Evolutionary conservation across 1,140 invertebrate species (phyloP).

Genomic region (Trachymyrmex septentrionalis): DNA sequence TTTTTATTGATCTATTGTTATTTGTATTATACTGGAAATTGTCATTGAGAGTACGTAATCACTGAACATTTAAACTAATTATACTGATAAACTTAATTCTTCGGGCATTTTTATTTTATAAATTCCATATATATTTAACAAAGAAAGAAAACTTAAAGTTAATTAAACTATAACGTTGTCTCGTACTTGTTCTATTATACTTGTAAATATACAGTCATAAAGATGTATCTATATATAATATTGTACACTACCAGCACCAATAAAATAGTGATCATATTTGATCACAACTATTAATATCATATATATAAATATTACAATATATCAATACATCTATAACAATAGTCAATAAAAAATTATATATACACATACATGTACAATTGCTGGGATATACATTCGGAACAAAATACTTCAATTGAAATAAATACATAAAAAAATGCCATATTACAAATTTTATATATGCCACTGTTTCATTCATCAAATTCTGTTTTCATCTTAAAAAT

Average conservation of each 20-base stretch:
- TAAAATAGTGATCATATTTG: not conserved
- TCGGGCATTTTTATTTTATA: no score
- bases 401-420: conserved; percentile 15
- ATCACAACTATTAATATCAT: not conserved
- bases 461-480: conserved; percentile 1
- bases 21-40: no score
- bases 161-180: not conserved
- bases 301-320: not conserved
- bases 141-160: not conserved
- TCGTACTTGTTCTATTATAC: not conserved
- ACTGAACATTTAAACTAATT: no score
- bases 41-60: no score
- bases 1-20: no score
- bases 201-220: not conserved
- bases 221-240: not conserved
- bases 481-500: conserved; percentile 10
- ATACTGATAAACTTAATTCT: no score
- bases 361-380: not conserved
- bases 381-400: not conserved
- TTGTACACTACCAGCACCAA: not conserved
- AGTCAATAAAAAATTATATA: not conserved
- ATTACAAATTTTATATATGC: not conserved
- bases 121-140: no score
- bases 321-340: not conserved
- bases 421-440: not conserved